Conservation (phyloP, 2,888 invertebrate genomes). For the Microctonus aethiopoides region DNA sequence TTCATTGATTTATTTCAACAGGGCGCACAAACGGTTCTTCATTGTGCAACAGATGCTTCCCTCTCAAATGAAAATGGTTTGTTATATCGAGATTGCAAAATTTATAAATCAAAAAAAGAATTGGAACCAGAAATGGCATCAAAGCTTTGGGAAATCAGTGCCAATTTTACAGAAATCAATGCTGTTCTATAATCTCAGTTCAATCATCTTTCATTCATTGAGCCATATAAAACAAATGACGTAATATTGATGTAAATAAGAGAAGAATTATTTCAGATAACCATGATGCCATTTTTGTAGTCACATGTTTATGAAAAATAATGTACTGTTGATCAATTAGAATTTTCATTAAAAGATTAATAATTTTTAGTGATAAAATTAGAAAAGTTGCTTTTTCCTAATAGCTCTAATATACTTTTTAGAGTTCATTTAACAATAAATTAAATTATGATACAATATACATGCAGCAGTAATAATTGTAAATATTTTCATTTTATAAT, state of each 20-base stretch:
- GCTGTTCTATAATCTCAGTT: slow-evolving; percentile 4
- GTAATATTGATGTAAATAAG: slow-evolving; percentile 6
- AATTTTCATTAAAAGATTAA: too few relatives aligned
- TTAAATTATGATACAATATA: slow-evolving; percentile 1
- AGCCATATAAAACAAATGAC: background rate
- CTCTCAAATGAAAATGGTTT: slow-evolving; percentile 75
- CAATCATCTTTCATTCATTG: background rate
- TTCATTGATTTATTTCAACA: slow-evolving; percentile 61
- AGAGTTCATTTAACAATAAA: background rate
- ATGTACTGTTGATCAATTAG: background rate
- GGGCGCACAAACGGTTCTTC: slow-evolving; percentile 84
- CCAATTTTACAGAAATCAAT: slow-evolving; percentile 64
- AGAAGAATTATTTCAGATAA: slow-evolving; percentile 8
- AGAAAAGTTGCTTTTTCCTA: too few relatives aligned
- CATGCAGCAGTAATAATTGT: slow-evolving; percentile 10
- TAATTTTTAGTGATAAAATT: too few relatives aligned
- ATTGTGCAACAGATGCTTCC: slow-evolving; percentile 77
- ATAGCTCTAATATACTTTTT: background rate
- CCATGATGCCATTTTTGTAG: slow-evolving; percentile 34
- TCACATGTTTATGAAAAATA: background rate
- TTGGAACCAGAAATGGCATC: slow-evolving; percentile 74
- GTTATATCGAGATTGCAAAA: slow-evolving; percentile 80
- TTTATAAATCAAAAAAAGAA: slow-evolving; percentile 72
- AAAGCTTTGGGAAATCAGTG: slow-evolving; percentile 79
- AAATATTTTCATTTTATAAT: slow-evolving; percentile 17